Evolutionary conservation across 1,140 invertebrate species (phyloP).

Genomic region (Episyrphus balteatus): DNA sequence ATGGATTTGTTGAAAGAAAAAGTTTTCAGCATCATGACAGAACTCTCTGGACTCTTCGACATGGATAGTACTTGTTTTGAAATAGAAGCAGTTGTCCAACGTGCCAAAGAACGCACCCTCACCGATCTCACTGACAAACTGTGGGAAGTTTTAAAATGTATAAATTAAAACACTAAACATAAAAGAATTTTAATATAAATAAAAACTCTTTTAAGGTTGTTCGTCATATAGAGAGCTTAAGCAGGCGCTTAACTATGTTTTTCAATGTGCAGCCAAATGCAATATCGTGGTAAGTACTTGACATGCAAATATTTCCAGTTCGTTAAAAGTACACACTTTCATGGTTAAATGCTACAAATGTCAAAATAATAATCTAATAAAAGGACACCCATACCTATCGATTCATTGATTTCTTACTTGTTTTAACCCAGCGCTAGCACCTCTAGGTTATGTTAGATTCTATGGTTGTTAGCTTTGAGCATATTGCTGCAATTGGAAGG

Average conservation of each 20-base stretch:
- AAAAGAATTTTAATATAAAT: not conserved
- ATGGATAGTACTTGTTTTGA: constrained; percentile 14
- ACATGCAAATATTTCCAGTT: too few relatives aligned
- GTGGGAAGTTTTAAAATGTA: constrained; percentile 29
- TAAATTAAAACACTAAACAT: too few relatives aligned
- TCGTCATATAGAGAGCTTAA: constrained; percentile 29
- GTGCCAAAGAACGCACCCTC: constrained; percentile 14
- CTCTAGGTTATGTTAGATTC: too few relatives aligned
- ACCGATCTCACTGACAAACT: constrained; percentile 32
- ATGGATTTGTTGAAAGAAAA: constrained; percentile 25
- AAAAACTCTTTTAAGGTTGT: constrained; percentile 10
- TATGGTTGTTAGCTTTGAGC: too few relatives aligned
- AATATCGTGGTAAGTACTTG: constrained; percentile 28
- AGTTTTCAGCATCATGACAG: constrained; percentile 25
- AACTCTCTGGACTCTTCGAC: constrained; percentile 18
- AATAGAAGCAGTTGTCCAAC: constrained; percentile 25
- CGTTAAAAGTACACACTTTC: too few relatives aligned
- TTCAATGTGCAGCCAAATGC: constrained; percentile 28
- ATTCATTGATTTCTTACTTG: too few relatives aligned
- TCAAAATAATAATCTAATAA: too few relatives aligned
- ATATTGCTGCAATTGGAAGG: too few relatives aligned
- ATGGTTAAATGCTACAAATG: too few relatives aligned
- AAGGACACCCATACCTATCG: too few relatives aligned
- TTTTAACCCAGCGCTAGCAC: too few relatives aligned
- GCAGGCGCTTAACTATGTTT: constrained; percentile 24